Percentiles rank a stretch among this genome's conserved stretches.
Evolutionary conservation across 1,140 invertebrate species (phyloP).

Genomic region (Capitella teleta): DNA sequence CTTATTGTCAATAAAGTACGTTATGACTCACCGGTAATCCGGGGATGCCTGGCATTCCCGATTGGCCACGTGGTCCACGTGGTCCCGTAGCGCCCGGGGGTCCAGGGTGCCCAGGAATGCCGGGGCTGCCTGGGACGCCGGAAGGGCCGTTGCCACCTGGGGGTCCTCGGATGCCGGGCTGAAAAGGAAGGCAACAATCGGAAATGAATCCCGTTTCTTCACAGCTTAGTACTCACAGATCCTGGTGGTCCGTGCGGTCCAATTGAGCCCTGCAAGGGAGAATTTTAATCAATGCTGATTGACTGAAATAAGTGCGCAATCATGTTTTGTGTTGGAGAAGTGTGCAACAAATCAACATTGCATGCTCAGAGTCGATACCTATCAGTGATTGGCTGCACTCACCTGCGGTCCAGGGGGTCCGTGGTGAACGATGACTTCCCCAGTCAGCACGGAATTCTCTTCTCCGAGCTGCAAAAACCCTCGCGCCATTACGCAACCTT

Average conservation of each 20-base stretch:
- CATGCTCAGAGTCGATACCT: too few species aligned
- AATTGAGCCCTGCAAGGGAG: slow-evolving; percentile 1
- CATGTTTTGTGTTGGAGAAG: too few species aligned
- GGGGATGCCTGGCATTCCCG: slow-evolving; percentile 16
- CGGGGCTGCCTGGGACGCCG: slow-evolving; percentile 22
- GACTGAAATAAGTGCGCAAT: too few species aligned
- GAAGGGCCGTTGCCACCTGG: slow-evolving; percentile 24
- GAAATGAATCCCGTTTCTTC: background rate
- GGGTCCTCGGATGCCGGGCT: slow-evolving; percentile 17
- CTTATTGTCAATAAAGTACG: too few species aligned
- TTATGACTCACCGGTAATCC: slow-evolving; percentile 16
- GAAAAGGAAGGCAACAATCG: background rate
- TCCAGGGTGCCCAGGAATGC: slow-evolving; percentile 24
- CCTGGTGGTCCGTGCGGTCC: slow-evolving; percentile 9
- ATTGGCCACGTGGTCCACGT: slow-evolving; percentile 13
- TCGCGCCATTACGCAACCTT: too few species aligned
- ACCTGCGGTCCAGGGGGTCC: too few species aligned
- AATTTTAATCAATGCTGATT: too few species aligned
- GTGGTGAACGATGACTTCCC: too few species aligned
- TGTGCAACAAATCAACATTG: too few species aligned
- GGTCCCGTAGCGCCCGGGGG: slow-evolving; percentile 26
- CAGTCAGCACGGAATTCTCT: too few species aligned
- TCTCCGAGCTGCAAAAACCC: too few species aligned
- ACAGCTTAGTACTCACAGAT: background rate
- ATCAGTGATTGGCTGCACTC: too few species aligned